Percentiles rank a stretch among this genome's conserved stretches.
These are phyloP conservation scores for Coccyzus lansbergi DNA, from an alignment of 2,797 vertebrate species.

Conservation along the genomic window DNA sequence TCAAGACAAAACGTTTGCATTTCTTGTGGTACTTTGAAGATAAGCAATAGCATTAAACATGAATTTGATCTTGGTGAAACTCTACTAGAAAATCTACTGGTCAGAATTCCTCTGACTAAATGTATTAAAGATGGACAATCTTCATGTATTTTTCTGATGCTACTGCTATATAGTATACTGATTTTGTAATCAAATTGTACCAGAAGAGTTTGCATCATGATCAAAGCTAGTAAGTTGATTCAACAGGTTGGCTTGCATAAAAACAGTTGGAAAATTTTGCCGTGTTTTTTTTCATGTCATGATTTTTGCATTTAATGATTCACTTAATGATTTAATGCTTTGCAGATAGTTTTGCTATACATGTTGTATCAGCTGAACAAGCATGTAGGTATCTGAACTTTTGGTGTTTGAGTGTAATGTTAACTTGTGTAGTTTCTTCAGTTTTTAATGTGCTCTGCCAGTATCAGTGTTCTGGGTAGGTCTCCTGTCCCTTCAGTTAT, in stretches of 20 bases:
- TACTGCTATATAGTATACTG: neutral
- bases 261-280: neutral
- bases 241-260: neutral
- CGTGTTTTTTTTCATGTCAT: neutral
- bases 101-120: neutral
- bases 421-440: neutral
- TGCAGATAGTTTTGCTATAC: neutral
- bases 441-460: neutral
- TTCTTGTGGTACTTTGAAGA: neutral
- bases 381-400: neutral
- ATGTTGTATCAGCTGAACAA: neutral
- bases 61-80: neutral
- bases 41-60: neutral
- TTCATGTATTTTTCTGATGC: neutral
- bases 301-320: too few relatives aligned
- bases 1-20: neutral
- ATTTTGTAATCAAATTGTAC: neutral
- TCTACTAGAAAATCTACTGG: neutral
- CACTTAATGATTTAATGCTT: neutral
- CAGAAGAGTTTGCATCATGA: neutral
- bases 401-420: neutral
- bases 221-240: neutral
- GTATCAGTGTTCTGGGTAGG: neutral
- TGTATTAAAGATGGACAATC: neutral
- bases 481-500: neutral